These are phyloP conservation scores for Thrips palmi DNA, from an alignment of 1,140 invertebrate species.

Conservation along the genomic window DNA sequence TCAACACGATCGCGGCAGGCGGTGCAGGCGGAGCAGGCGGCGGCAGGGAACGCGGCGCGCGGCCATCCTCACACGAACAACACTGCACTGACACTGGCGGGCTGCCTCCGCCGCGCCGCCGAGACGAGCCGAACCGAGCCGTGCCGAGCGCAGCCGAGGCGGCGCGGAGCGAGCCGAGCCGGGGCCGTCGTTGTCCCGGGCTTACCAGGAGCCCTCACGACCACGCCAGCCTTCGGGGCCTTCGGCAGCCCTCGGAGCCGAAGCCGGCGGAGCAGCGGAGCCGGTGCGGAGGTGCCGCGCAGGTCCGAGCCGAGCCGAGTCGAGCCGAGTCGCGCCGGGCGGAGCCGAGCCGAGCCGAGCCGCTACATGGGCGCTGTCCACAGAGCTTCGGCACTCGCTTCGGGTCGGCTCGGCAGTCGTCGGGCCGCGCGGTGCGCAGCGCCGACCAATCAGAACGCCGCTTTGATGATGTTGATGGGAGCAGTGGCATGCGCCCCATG, in stretches of 20 bases:
- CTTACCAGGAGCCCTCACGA: too few relatives aligned
- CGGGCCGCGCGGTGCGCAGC: constrained; percentile 7
- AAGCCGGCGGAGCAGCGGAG: too few relatives aligned
- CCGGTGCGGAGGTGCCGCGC: neutral
- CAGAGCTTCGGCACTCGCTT: constrained; percentile 3
- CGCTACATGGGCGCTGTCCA: constrained; percentile 5
- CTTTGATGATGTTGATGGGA: too few relatives aligned
- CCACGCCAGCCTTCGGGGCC: too few relatives aligned
- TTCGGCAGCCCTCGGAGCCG: too few relatives aligned
- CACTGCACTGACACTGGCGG: neutral
- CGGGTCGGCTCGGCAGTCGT: constrained; percentile 9
- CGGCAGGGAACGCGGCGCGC: constrained; percentile 1
- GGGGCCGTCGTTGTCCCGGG: too few relatives aligned
- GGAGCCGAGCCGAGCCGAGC: neutral
- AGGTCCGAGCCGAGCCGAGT: neutral
- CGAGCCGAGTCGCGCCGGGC: neutral
- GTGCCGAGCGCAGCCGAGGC: neutral
- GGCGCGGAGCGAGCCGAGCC: too few relatives aligned
- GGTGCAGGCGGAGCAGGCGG: constrained; percentile 2
- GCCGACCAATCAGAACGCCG: constrained; percentile 14
- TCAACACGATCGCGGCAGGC: constrained; percentile 8
- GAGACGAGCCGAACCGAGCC: neutral
- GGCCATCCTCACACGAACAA: neutral
- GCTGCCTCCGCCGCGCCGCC: constrained; percentile 3
- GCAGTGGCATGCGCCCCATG: constrained; percentile 13